Percentiles rank a stretch among this genome's conserved stretches.
phyloP scores from a whole-genome alignment of 2,797 vertebrate species.

The Oophaga sylvatica region DNA sequence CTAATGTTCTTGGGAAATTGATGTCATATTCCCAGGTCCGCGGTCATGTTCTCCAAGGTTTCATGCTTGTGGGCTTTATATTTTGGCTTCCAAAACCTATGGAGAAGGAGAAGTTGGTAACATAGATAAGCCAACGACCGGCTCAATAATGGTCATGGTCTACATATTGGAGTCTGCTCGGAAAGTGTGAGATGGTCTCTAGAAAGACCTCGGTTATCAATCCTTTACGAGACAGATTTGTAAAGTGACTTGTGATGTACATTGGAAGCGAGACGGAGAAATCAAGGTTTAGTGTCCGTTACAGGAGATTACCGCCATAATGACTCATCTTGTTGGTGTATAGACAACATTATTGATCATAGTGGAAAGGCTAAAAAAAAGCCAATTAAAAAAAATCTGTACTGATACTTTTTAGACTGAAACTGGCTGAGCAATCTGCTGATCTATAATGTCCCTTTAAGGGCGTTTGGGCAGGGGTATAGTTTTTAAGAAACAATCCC shows the following conservation, averaged over 20 bases:
- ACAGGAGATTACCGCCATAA: neutral
- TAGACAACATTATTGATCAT: neutral
- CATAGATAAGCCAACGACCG: neutral
- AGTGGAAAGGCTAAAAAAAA: neutral
- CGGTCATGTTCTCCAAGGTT: conserved; percentile 45
- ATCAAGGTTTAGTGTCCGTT: neutral
- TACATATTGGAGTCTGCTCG: neutral
- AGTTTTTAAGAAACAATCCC: too few relatives aligned
- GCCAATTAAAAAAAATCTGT: neutral
- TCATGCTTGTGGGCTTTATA: neutral
- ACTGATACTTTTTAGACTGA: neutral
- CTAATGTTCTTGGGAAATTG: conserved; percentile 14
- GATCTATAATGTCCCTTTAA: neutral
- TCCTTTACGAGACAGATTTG: neutral
- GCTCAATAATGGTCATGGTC: neutral
- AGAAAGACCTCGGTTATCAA: neutral
- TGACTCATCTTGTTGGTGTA: neutral
- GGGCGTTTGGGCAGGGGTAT: too few relatives aligned
- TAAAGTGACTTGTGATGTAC: neutral
- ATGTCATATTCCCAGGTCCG: conserved; percentile 26
- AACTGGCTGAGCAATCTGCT: neutral
- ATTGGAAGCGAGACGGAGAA: neutral
- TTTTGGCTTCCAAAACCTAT: conserved; percentile 16
- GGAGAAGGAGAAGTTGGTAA: too few relatives aligned
- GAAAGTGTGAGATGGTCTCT: neutral